phyloP scores from a whole-genome alignment of 1,140 invertebrate genomes.

The Caenorhabditis latens region DNA sequence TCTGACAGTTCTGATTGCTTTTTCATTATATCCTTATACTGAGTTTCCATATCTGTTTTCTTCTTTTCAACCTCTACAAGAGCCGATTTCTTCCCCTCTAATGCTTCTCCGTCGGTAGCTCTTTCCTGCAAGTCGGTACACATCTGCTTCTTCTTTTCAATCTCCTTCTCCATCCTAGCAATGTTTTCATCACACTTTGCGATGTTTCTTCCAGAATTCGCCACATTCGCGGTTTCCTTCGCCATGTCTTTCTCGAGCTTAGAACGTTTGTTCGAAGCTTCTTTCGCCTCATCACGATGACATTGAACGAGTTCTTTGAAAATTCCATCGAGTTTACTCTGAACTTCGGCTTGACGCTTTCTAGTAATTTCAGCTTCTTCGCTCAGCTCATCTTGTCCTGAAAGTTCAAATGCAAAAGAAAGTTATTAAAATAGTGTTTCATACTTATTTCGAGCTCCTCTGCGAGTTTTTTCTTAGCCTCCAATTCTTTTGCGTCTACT shows the following conservation, averaged over 20 bases:
- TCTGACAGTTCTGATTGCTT: slow-evolving; percentile 78
- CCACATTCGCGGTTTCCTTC: neutral
- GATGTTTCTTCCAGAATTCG: slow-evolving; percentile 16
- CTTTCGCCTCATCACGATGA: slow-evolving; percentile 41
- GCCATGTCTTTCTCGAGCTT: slow-evolving; percentile 46
- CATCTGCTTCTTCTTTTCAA: neutral
- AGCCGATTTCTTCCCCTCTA: neutral
- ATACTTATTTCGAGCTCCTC: slow-evolving; percentile 6
- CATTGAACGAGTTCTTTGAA: slow-evolving; percentile 20
- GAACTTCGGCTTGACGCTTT: slow-evolving; percentile 18
- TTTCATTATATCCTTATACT: slow-evolving; percentile 12
- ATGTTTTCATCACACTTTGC: slow-evolving; percentile 42
- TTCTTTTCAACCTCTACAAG: neutral
- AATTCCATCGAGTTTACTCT: neutral
- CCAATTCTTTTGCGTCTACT: neutral
- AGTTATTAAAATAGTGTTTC: neutral
- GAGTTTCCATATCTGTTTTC: neutral
- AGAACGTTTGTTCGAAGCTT: slow-evolving; percentile 12
- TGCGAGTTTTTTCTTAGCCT: neutral
- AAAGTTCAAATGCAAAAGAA: neutral
- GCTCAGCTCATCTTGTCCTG: neutral
- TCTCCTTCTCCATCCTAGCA: neutral
- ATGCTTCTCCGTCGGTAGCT: neutral
- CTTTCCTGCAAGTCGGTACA: neutral
- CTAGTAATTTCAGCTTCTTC: slow-evolving; percentile 10